These are phyloP conservation scores for Scaptomyza polygonia DNA, from an alignment of 2,888 invertebrate species.

Conservation along the genomic window DNA sequence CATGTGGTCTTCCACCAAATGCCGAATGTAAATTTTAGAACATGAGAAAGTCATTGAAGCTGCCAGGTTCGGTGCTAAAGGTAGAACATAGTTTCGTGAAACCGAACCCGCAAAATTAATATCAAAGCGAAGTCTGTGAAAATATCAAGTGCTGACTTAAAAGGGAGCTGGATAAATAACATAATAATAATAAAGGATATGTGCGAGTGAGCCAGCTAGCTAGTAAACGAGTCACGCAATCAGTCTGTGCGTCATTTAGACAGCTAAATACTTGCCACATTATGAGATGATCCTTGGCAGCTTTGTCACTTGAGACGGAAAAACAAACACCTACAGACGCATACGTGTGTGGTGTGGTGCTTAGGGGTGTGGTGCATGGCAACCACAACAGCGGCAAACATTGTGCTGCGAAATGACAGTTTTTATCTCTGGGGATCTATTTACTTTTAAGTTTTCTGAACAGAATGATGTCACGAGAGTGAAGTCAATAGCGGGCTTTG, in stretches of 20 bases:
- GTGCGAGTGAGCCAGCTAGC: neutral
- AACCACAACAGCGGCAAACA: constrained; percentile 38
- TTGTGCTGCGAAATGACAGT: constrained; percentile 47
- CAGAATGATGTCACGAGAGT: constrained; percentile 76
- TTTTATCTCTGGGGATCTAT: constrained; percentile 80
- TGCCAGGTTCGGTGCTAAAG: constrained; percentile 6
- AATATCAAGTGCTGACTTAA: constrained; percentile 73
- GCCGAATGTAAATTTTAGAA: constrained; percentile 19
- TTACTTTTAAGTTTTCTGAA: constrained; percentile 81
- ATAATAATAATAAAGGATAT: constrained; percentile 6
- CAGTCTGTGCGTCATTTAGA: constrained; percentile 44
- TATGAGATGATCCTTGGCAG: constrained; percentile 82
- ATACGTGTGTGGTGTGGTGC: constrained; percentile 18
- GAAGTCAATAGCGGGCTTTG: constrained; percentile 5
- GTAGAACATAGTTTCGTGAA: constrained; percentile 64
- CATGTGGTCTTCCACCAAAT: constrained; percentile 24
- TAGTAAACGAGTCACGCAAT: constrained; percentile 37
- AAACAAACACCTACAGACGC: constrained; percentile 12
- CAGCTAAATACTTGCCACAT: constrained; percentile 80
- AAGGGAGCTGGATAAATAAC: constrained; percentile 3
- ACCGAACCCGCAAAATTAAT: constrained; percentile 79
- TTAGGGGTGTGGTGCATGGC: constrained; percentile 3
- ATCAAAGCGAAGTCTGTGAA: constrained; percentile 79
- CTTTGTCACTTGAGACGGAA: constrained; percentile 81
- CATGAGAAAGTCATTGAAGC: constrained; percentile 23